A percentile compares a stretch with the other conserved stretches of the same genome.
These are phyloP conservation scores for Aphyosemion australe DNA, from an alignment of 2,113 vertebrate species.

Conservation along the genomic window DNA sequence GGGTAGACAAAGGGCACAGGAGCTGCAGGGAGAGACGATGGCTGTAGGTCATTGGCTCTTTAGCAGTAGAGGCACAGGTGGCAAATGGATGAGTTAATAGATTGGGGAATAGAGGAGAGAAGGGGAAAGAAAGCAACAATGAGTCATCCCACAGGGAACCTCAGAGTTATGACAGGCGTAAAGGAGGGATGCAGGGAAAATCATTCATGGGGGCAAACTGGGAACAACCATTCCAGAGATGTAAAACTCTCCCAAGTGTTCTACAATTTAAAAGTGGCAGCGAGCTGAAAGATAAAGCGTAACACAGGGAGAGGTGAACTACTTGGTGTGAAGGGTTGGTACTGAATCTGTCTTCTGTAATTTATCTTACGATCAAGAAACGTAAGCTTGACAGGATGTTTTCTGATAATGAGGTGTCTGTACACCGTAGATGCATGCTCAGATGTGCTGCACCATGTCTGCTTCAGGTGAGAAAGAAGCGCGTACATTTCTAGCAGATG, in stretches of 20 bases:
- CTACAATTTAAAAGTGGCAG: slow-evolving; percentile 22
- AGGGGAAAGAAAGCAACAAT: slow-evolving; percentile 27
- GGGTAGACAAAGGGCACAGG: slow-evolving; percentile 22
- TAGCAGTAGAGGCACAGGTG: slow-evolving; percentile 43
- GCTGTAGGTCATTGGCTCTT: slow-evolving; percentile 38
- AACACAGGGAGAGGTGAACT: slow-evolving; percentile 1
- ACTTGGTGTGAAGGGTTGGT: not conserved
- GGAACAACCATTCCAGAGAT: slow-evolving; percentile 47
- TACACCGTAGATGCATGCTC: slow-evolving; percentile 20
- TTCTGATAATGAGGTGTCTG: slow-evolving; percentile 21
- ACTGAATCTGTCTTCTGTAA: not conserved
- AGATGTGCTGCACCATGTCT: slow-evolving; percentile 43
- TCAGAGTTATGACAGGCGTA: slow-evolving; percentile 57
- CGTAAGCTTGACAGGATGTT: slow-evolving; percentile 23
- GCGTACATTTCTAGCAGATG: slow-evolving; percentile 23
- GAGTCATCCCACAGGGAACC: slow-evolving; percentile 52
- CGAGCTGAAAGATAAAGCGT: slow-evolving; percentile 22
- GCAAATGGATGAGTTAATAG: slow-evolving; percentile 63
- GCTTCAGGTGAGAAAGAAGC: slow-evolving; percentile 32
- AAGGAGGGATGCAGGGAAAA: slow-evolving; percentile 44
- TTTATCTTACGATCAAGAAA: slow-evolving; percentile 12
- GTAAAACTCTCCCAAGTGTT: slow-evolving; percentile 44
- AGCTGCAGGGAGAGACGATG: slow-evolving; percentile 23
- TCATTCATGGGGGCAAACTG: slow-evolving; percentile 65
- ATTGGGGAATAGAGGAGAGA: slow-evolving; percentile 35